Evolutionary conservation across 2,113 vertebrate genomes (phyloP), one percentile per base, ranked within the genome.

Genomic region (Sardina pilchardus): DNA sequence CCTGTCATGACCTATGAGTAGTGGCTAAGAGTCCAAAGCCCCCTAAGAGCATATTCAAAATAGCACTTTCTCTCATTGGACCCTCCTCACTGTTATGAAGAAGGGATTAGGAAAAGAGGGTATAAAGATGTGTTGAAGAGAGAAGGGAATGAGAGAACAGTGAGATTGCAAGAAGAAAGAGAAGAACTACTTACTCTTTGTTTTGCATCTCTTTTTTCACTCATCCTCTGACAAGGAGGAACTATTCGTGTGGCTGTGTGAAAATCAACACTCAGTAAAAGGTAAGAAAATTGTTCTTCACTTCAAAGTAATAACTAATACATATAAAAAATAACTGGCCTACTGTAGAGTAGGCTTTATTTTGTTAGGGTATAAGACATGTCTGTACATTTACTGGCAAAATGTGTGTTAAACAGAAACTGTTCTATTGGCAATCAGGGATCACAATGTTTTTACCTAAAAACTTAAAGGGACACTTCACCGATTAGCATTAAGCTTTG

Each of bases 91-190:
- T 71, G 26, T 26, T 71, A 71, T 26, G 63, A 71, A 71, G 0
- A 26, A 0, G 3, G 63, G 63, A 71, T 71, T 30, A 71, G n/a
- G 1, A 71, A 7, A 59, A 78, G 0, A 85, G 56, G 85, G 89
- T 89, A 89, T 86, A 91, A 91, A 71, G 56, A 44, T 0, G 82
- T 26, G 1, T 30, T 71, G 0, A 14, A 1, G 10, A 0, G 53
- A 30, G 26, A 26, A 21, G 82, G 50, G 2, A 30, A 63, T 1
- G 56, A 47, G 21, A 75, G 36, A 78, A 87, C 84, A 88, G 87
- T 89, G 87, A 83, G 83, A 84, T 82, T 9, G 88, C 88, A 90
- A 63, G 44, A 92, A 92, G 89, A 93, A 87, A 88, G 88, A 91
- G 87, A 48, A 24, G 0, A 21, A 39, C 21, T 85, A 89, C 90